Base-by-base conservation (phyloP, 2,888 invertebrate species). In the Orthosia cruda region DNA sequence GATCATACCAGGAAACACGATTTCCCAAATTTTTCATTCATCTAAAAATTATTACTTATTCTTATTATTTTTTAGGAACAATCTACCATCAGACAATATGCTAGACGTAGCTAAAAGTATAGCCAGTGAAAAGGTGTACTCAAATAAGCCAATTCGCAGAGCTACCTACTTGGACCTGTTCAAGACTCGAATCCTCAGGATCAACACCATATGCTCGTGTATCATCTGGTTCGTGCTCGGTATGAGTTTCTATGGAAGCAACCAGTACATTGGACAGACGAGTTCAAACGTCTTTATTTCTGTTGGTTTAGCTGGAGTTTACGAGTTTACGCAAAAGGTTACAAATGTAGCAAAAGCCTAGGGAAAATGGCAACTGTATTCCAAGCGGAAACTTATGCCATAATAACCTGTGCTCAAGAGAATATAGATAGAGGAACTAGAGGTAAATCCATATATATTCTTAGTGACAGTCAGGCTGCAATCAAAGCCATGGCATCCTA, bases 171-270 rank as follows among this genome's bases (percentile, higher is more conserved):
- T 97, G 0, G 98, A 98, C 91, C 93, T 98, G 47, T 94, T 98
- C 65, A 96, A 97, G 18, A 97, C 97, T 0, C 97, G 97, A 80
- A 66, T 77, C 0, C 95, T 98, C 92, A 94, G 98, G 65, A 88
- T 95, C 45, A 97, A 97, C 88, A 98, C 98, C 0, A 84, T 98
- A 3, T 97, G 97, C 75, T 97, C 98, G 82, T 97, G 97, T 81
- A 97, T 97, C 78, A 97, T 97, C 86, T 98, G 98, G 98, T 94
- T 98, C 26, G 97, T 98, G 0, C 97, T 98, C 47, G 98, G 98
- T 1, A 96, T 98, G 92, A 98, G 98, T 69, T 98, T 98, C 91
- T 99, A 98, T 88, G 98, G 98, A 0, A 97, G 98, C 71, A 97
- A 98, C 16, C 98, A 98, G 91, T 98, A 98, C 90, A 97, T 98